Evolutionary conservation across 1,140 invertebrate species (phyloP).

Genomic region (Heliconius congener): DNA sequence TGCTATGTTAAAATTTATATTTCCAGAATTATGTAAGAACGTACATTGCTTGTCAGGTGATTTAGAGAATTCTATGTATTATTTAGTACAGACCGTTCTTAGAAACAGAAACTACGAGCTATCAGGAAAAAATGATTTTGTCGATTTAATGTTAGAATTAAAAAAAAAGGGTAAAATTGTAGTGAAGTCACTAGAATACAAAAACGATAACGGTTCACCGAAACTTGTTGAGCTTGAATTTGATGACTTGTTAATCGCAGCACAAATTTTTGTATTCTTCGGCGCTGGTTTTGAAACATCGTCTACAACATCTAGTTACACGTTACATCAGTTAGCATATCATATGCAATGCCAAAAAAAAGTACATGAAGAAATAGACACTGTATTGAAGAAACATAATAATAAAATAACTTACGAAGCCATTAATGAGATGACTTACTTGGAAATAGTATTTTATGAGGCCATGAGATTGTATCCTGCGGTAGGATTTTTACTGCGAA

Average conservation of each 20-base stretch:
- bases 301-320: constrained; percentile 41
- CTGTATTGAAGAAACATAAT: constrained; percentile 40
- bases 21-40: constrained; percentile 41
- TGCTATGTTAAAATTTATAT: constrained; percentile 39
- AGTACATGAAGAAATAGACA: constrained; percentile 44
- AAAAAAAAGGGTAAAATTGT: constrained; percentile 41
- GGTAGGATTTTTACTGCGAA: constrained; percentile 40
- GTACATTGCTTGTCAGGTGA: constrained; percentile 40
- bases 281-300: constrained; percentile 47
- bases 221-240: constrained; percentile 43
- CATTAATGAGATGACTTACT: constrained; percentile 42
- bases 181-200: constrained; percentile 39
- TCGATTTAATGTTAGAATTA: constrained; percentile 45
- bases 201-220: constrained; percentile 35
- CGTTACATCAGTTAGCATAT: constrained; percentile 44
- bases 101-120: constrained; percentile 41
- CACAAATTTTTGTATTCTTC: constrained; percentile 45
- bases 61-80: constrained; percentile 39
- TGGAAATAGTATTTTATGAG: constrained; percentile 45
- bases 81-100: constrained; percentile 53
- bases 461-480: constrained; percentile 43
- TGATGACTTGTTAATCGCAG: constrained; percentile 37
- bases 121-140: constrained; percentile 44
- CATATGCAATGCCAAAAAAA: constrained; percentile 38
- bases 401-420: constrained; percentile 47